Conservation (phyloP, 2,888 invertebrate genomes). For the Acrocera orbiculus region DNA sequence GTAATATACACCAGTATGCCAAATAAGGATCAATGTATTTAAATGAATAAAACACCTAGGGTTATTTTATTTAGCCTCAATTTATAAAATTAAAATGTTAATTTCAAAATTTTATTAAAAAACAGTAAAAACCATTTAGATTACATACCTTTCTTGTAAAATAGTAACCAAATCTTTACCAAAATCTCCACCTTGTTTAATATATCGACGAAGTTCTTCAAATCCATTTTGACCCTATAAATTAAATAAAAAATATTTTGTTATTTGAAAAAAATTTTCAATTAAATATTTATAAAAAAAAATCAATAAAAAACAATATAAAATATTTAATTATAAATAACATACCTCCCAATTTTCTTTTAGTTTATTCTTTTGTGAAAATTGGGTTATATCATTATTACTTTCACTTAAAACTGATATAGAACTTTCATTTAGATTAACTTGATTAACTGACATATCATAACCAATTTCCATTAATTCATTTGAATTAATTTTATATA, state of each 20-base stretch:
- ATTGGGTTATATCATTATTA: slow-evolving; percentile 11
- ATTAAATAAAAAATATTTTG: slow-evolving; percentile 4
- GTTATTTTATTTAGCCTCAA: too few relatives aligned
- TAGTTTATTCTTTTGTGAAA: slow-evolving; percentile 18
- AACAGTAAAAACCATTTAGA: too few relatives aligned
- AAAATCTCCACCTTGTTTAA: slow-evolving; percentile 88
- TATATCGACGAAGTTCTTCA: slow-evolving; percentile 77
- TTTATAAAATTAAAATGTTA: not conserved
- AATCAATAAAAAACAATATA: too few relatives aligned
- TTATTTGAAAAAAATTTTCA: too few relatives aligned
- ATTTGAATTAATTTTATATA: not conserved
- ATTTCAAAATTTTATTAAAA: too few relatives aligned
- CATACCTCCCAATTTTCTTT: slow-evolving; percentile 20
- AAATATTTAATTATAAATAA: not conserved
- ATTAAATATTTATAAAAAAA: too few relatives aligned
- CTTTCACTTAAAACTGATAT: slow-evolving; percentile 1
- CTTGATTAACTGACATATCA: not conserved
- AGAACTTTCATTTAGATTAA: not conserved
- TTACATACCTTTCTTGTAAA: slow-evolving; percentile 71
- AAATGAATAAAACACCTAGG: not conserved
- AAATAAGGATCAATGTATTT: too few relatives aligned
- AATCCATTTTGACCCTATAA: slow-evolving; percentile 84
- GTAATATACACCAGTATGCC: too few relatives aligned
- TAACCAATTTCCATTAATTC: not conserved
- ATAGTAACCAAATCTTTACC: slow-evolving; percentile 81